Evolutionary conservation across 2,888 invertebrate species (phyloP).

Genomic region (Blastobasis lacticolella): DNA sequence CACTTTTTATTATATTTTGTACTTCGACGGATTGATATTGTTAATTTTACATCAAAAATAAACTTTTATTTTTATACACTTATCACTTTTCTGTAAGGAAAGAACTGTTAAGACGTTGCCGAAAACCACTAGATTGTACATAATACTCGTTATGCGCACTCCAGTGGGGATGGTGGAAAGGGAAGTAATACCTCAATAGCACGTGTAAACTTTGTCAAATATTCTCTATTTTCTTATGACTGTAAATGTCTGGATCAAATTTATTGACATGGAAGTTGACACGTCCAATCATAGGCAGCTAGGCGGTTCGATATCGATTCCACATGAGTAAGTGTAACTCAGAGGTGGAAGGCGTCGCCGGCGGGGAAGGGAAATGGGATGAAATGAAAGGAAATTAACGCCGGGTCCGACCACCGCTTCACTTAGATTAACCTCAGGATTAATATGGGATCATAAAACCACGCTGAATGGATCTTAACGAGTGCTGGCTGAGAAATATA

Average conservation of each 20-base stretch:
- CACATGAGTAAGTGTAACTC: slow-evolving; percentile 54
- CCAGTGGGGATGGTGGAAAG: slow-evolving; percentile 30
- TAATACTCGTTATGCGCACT: slow-evolving; percentile 56
- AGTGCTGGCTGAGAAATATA: slow-evolving; percentile 1
- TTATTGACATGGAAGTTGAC: slow-evolving; percentile 23
- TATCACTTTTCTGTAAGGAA: slow-evolving; percentile 55
- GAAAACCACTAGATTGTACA: slow-evolving; percentile 49
- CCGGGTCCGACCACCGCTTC: slow-evolving; percentile 65
- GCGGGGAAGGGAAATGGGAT: slow-evolving; percentile 58
- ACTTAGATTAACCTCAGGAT: slow-evolving; percentile 35
- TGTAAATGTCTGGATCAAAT: not conserved
- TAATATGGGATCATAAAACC: slow-evolving; percentile 3
- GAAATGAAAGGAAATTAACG: slow-evolving; percentile 36
- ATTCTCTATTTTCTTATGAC: slow-evolving; percentile 11
- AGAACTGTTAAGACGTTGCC: slow-evolving; percentile 16
- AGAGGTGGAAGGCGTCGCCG: slow-evolving; percentile 73
- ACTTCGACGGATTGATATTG: slow-evolving; percentile 61
- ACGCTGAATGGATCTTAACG: slow-evolving; percentile 18
- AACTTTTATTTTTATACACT: slow-evolving; percentile 38
- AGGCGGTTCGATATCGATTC: slow-evolving; percentile 64
- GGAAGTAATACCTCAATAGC: slow-evolving; percentile 43
- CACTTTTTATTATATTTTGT: slow-evolving; percentile 56
- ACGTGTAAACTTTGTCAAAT: slow-evolving; percentile 33
- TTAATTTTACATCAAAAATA: slow-evolving; percentile 60
- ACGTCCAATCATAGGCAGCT: slow-evolving; percentile 61